Conservation (phyloP, 1,140 invertebrate species). For the Ceratosolen fusciceps region DNA sequence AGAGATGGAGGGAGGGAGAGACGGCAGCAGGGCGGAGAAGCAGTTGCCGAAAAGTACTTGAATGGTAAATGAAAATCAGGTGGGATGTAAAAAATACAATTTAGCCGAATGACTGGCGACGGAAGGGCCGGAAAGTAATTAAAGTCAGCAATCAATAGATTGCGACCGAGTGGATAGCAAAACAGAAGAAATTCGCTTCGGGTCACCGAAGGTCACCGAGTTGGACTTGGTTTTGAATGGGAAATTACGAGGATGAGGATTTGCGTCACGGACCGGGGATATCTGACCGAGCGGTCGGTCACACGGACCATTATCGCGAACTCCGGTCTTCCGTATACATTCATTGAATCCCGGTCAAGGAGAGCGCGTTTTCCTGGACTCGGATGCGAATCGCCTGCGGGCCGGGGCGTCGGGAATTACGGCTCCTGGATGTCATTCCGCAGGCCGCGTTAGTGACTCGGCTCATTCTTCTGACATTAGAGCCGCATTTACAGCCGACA, state of each 20-base stretch:
- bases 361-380: slow-evolving; percentile 1
- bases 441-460: slow-evolving; percentile 47
- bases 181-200: background rate
- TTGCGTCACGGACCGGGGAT: background rate
- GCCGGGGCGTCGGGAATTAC: slow-evolving; percentile 40
- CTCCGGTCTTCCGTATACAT: slow-evolving; percentile 20
- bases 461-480: no score
- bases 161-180: background rate
- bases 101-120: background rate
- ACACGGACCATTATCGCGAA: slow-evolving; percentile 7
- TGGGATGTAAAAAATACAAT: no score
- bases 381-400: slow-evolving; percentile 22
- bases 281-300: background rate
- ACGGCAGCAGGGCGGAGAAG: no score
- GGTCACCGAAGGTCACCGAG: no score
- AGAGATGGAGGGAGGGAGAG: no score
- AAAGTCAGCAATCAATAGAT: background rate
- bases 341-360: slow-evolving; percentile 22
- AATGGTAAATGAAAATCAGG: no score
- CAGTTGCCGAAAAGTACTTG: no score
- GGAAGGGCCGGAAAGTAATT: background rate
- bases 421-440: slow-evolving; percentile 49
- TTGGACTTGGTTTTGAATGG: slow-evolving; percentile 8
- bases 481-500: no score
- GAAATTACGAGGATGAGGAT: slow-evolving; percentile 21